These are phyloP conservation scores for Galerucella pusilla DNA, from an alignment of 2,888 invertebrate genomes.

Conservation along the genomic window DNA sequence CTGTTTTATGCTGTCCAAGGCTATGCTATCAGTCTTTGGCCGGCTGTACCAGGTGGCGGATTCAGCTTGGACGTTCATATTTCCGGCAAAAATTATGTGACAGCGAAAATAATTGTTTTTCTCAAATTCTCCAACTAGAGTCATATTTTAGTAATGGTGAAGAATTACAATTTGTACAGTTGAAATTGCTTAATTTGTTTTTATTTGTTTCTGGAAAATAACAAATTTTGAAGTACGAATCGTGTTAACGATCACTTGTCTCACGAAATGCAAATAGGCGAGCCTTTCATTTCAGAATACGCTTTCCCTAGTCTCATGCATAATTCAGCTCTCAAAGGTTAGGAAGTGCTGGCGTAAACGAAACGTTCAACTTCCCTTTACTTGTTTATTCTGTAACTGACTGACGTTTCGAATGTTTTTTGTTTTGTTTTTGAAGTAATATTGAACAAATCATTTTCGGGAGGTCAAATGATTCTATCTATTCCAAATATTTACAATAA, in stretches of 20 bases:
- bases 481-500: background rate
- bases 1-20: too few relatives aligned
- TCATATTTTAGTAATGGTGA: too few relatives aligned
- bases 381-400: constrained; percentile 19
- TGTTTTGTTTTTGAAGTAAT: constrained; percentile 5
- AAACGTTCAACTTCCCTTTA: constrained; percentile 8
- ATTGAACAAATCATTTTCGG: background rate
- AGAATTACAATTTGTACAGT: too few relatives aligned
- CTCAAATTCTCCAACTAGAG: background rate
- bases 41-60: too few relatives aligned
- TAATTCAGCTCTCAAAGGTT: constrained; percentile 26
- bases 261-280: constrained; percentile 18
- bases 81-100: too few relatives aligned
- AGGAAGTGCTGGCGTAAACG: constrained; percentile 6
- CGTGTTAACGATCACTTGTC: background rate
- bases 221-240: background rate
- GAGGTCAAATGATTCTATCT: background rate
- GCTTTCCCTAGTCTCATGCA: constrained; percentile 22
- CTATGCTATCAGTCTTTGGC: too few relatives aligned
- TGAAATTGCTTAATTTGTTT: background rate
- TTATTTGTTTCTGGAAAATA: background rate
- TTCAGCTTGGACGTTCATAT: too few relatives aligned
- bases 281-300: constrained; percentile 14
- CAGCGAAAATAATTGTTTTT: background rate
- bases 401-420: constrained; percentile 1